These are phyloP conservation scores for Rosalia funebris DNA, from an alignment of 2,888 invertebrate species.

Conservation along the genomic window DNA sequence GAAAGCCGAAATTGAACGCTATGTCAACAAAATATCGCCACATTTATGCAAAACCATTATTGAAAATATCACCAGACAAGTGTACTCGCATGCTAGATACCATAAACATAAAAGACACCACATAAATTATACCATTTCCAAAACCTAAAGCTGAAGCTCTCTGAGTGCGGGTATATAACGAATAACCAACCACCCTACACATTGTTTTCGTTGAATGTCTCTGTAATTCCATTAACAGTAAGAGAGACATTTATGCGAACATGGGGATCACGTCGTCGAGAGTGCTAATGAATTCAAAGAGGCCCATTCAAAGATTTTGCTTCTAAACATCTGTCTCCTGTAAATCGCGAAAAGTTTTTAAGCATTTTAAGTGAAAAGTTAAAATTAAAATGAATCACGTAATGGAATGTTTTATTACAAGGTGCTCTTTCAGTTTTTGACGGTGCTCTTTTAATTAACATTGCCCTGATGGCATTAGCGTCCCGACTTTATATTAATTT, in stretches of 20 bases:
- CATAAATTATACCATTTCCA: too few relatives aligned
- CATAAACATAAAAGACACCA: too few relatives aligned
- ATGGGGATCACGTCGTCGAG: constrained; percentile 5
- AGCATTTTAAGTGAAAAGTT: constrained; percentile 48
- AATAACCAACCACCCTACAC: too few relatives aligned
- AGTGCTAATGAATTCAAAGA: constrained; percentile 21
- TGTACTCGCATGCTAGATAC: too few relatives aligned
- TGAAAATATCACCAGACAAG: too few relatives aligned
- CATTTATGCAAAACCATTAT: too few relatives aligned
- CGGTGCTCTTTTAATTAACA: constrained; percentile 20
- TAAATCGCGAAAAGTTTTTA: constrained; percentile 45
- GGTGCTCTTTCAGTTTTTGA: constrained; percentile 1
- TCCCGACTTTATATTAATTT: not conserved
- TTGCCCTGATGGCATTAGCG: constrained; percentile 6
- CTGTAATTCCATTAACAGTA: constrained; percentile 14
- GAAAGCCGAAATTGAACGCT: too few relatives aligned
- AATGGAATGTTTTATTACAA: constrained; percentile 22
- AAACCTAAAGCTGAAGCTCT: too few relatives aligned
- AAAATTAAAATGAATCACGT: constrained; percentile 46
- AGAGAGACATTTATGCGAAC: not conserved
- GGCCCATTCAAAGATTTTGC: constrained; percentile 36
- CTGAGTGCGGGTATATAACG: too few relatives aligned
- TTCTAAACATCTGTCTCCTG: constrained; percentile 36
- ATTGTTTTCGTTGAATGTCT: not conserved
- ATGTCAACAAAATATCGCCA: too few relatives aligned